Conservation (phyloP, 1,140 invertebrate species). For the Philotrypesis tridentata region DNA sequence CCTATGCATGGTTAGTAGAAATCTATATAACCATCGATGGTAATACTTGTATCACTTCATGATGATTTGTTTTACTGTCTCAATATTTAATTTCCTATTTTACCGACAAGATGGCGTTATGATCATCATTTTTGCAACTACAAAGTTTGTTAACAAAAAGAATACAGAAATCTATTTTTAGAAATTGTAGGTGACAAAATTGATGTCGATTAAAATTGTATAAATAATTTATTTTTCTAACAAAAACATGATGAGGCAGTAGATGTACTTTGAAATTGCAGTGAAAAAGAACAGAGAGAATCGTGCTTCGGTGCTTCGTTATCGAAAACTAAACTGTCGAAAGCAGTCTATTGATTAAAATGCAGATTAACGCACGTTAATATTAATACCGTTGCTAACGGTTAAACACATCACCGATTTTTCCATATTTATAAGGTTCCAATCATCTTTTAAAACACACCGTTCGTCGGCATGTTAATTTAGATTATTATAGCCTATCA, state of each 20-base stretch:
- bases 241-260: no score
- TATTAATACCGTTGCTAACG: constrained; percentile 50
- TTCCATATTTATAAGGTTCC: constrained; percentile 63
- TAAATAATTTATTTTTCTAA: no score
- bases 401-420: constrained; percentile 16
- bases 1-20: not conserved
- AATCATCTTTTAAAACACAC: constrained; percentile 54
- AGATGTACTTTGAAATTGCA: no score
- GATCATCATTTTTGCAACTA: not conserved
- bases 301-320: not conserved
- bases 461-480: constrained; percentile 50
- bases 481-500: constrained; percentile 60
- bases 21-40: not conserved
- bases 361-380: constrained; percentile 57
- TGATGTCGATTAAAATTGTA: no score
- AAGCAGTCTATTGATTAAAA: constrained; percentile 48
- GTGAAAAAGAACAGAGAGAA: no score
- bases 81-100: not conserved
- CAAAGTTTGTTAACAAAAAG: no score
- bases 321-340: not conserved
- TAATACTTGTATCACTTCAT: not conserved
- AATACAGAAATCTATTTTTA: no score
- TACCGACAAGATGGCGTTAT: not conserved
- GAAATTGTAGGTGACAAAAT: no score
- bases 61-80: not conserved